Evolutionary conservation across 2,113 vertebrate genomes (phyloP).

Genomic region (Podilymbus podiceps): DNA sequence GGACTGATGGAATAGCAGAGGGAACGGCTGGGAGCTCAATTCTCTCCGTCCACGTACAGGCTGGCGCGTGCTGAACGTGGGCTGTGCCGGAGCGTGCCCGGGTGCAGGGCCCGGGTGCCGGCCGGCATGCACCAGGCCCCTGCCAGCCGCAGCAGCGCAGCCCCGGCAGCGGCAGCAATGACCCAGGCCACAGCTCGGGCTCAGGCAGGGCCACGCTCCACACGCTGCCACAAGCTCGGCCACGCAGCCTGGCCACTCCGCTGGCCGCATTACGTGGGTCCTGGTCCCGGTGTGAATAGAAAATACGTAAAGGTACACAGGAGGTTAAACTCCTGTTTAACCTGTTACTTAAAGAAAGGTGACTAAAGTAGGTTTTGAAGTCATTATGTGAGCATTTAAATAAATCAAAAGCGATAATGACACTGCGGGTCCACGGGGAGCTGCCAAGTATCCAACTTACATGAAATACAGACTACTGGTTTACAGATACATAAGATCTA

Average conservation of each 20-base stretch:
- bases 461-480: background rate
- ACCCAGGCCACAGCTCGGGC: background rate
- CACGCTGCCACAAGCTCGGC: background rate
- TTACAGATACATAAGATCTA: background rate
- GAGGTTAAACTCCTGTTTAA: background rate
- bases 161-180: background rate
- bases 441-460: background rate
- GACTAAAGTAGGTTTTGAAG: background rate
- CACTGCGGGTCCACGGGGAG: background rate
- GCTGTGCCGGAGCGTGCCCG: rapidly evolving
- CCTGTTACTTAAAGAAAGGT: background rate
- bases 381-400: background rate
- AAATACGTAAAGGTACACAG: background rate
- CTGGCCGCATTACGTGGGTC: rapidly evolving
- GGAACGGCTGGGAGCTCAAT: rapidly evolving
- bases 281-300: background rate
- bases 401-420: slow-evolving; percentile 12
- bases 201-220: background rate
- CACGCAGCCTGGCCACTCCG: background rate
- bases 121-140: background rate
- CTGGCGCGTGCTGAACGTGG: background rate
- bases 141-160: too few species aligned
- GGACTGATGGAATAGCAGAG: background rate
- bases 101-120: too few species aligned
- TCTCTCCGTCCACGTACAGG: rapidly evolving